Evolutionary conservation across 2,888 invertebrate genomes (phyloP).

Genomic region (Parapristionchus giblindavisi): DNA sequence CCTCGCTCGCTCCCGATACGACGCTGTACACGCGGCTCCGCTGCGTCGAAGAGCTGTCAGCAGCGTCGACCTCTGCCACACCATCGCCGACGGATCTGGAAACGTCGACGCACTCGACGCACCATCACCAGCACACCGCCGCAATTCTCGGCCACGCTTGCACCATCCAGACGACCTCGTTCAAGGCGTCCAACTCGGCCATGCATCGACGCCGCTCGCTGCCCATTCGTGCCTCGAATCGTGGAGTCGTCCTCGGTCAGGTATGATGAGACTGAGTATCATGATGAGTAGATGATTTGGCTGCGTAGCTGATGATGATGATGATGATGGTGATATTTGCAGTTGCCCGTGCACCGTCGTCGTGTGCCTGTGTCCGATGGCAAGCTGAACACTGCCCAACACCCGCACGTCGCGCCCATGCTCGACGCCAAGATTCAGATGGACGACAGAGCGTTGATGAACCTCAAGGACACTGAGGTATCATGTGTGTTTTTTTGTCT

Average conservation of each 20-base stretch:
- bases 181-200: constrained; percentile 8
- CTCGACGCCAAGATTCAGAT: constrained; percentile 31
- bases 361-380: constrained; percentile 1
- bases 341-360: constrained; percentile 16
- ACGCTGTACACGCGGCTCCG: constrained; percentile 3
- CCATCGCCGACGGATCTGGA: not conserved
- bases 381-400: constrained; percentile 24
- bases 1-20: constrained; percentile 30
- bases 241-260: constrained; percentile 21
- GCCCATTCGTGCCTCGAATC: not conserved
- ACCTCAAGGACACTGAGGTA: constrained; percentile 32
- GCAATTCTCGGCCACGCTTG: no score
- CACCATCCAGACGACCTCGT: constrained; percentile 29
- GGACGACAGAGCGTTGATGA: constrained; percentile 22
- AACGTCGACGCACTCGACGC: not conserved
- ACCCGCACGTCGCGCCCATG: constrained; percentile 23
- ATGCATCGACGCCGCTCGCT: constrained; percentile 30
- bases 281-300: no score
- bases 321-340: no score
- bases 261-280: constrained; percentile 17
- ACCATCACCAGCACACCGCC: constrained; percentile 1
- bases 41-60: constrained; percentile 12
- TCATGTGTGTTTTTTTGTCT: not conserved
- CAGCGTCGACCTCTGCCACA: not conserved
- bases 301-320: no score